Percentiles rank a stretch among this genome's conserved stretches.
Evolutionary conservation across 2,888 invertebrate species (phyloP).

Genomic region (Mimas tiliae): DNA sequence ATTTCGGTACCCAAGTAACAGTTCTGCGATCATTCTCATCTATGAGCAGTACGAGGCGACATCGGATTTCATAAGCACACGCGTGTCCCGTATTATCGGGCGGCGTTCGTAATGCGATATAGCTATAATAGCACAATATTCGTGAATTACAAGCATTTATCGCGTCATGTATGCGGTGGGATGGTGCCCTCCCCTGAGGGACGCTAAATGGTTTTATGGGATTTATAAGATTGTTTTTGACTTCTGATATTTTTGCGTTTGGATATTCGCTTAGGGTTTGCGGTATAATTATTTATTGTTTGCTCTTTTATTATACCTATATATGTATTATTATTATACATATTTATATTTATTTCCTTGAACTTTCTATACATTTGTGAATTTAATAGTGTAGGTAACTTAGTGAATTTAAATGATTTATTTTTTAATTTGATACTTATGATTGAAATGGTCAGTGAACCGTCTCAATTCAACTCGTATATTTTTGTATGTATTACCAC

Average conservation of each 20-base stretch:
- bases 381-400: no score
- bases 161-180: constrained; percentile 64
- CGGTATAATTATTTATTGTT: constrained; percentile 7
- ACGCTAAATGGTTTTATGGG: constrained; percentile 66
- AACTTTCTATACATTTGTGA: not conserved
- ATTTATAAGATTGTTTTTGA: constrained; percentile 60
- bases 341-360: not conserved
- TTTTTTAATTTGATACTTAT: no score
- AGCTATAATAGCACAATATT: constrained; percentile 60
- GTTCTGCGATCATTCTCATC: constrained; percentile 6
- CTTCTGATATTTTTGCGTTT: constrained; percentile 31
- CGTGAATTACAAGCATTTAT: constrained; percentile 82
- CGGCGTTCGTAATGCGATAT: constrained; percentile 58
- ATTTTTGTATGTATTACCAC: no score
- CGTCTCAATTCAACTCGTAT: no score
- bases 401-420: no score
- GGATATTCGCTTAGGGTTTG: not conserved
- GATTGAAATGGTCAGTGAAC: no score
- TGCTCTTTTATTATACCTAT: not conserved
- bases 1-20: no score
- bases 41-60: constrained; percentile 39
- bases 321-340: no score
- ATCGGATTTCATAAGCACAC: constrained; percentile 75
- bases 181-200: constrained; percentile 47
- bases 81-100: constrained; percentile 79